Percentiles rank a stretch among this genome's conserved stretches.
Conservation (phyloP, 2,113 vertebrate genomes). For the Herpetotheres cachinnans region DNA sequence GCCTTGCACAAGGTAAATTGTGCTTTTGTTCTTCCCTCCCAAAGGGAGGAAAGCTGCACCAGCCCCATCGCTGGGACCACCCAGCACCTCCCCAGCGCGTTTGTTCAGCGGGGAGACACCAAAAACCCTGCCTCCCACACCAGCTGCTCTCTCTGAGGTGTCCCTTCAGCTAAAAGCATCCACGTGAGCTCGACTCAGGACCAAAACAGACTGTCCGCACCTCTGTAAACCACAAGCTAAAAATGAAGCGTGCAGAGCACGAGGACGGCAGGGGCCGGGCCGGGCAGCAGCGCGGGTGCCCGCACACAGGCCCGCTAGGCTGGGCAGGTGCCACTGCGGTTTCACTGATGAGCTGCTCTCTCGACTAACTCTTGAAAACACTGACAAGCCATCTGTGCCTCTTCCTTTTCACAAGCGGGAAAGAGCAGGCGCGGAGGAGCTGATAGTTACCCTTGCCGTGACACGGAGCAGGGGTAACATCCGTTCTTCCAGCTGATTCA, state of each 20-base stretch:
- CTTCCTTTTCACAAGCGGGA: neutral
- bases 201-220: neutral
- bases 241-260: neutral
- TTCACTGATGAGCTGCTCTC: neutral
- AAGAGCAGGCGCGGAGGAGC: neutral
- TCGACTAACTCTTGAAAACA: neutral
- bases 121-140: neutral
- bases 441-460: neutral
- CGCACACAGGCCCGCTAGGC: neutral
- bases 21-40: no score
- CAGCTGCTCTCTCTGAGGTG: neutral
- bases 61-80: neutral
- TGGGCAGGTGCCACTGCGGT: neutral
- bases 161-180: neutral
- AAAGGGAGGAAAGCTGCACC: neutral
- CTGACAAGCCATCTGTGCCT: neutral
- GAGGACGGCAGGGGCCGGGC: neutral
- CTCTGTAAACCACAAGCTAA: neutral
- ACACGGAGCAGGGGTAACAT: accelerated
- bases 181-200: neutral
- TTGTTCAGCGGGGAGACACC: neutral
- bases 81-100: accelerated
- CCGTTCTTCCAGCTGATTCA: accelerated
- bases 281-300: neutral
- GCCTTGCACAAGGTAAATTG: neutral